Base-by-base conservation (phyloP, 2,888 invertebrate species). In the Plagiodera versicolora region DNA sequence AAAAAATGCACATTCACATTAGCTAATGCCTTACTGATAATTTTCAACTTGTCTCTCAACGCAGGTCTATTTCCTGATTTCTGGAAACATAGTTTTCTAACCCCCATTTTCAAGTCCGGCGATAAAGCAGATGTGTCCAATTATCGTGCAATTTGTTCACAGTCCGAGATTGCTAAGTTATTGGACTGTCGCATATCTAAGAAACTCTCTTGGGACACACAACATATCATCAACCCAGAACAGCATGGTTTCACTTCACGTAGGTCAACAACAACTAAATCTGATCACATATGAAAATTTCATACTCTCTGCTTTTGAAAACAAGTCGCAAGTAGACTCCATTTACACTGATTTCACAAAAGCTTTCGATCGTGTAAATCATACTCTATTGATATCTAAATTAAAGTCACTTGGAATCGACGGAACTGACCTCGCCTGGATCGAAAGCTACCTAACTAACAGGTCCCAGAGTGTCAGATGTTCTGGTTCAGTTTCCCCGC, bases 311-410 rank as follows among this genome's bases (percentile, higher is more conserved):
- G 46, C 46, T 46, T 50, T 60, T 52, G 52, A 60, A 63, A 60
- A 60, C 46, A 46, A 46, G 46, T 46, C 16, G 46, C 46, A 46
- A 46, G 46, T 48, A 39, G 49, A 48, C 49, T 56, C 20, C 48
- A 24, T 24, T 5, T 24, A 24, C 6, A 24, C 24, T 24, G 24
- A 24, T 24, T 24, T 24, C 6, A n/a, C 56, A 30, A 32, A 19
- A 56, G 56, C 56, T 53, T 58, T 54, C 53, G 58, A 45, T 53
- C 39, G 48, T 46, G 52, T 58, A 53, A 58, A 58, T 54, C 24
- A 24, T 6, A 24, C 24, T 24, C 24, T 6, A 24, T 24, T 24
- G 4, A 24, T 24, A 24, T 24, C 24, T 24, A n/a, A n/a, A n/a
- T n/a, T n/a, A n/a, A n/a, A n/a, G n/a, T n/a, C n/a, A n/a, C n/a